phyloP scores from a whole-genome alignment of 2,113 vertebrate species.

The Donacobius atricapilla region DNA sequence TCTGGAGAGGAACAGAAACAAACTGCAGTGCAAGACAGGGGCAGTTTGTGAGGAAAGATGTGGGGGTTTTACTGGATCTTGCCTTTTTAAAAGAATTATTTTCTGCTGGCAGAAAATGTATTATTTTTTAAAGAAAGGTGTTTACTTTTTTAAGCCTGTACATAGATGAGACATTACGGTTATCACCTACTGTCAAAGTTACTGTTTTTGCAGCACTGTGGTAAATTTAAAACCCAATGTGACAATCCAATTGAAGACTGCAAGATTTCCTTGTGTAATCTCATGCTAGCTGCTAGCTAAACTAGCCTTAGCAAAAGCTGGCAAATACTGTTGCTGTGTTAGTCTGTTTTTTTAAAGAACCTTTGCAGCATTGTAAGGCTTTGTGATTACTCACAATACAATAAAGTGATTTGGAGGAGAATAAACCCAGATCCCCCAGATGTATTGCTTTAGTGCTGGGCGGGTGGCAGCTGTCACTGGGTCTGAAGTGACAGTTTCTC shows the following conservation, averaged over 20 bases:
- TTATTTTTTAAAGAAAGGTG: neutral
- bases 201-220: neutral
- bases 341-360: neutral
- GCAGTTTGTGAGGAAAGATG: neutral
- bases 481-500: neutral
- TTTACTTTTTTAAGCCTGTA: slow-evolving; percentile 37
- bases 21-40: neutral
- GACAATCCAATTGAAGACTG: slow-evolving; percentile 25
- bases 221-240: neutral
- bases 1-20: neutral
- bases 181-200: neutral
- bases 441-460: neutral
- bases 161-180: neutral
- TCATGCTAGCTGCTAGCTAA: neutral
- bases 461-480: neutral
- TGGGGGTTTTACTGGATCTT: neutral
- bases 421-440: neutral
- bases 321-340: neutral
- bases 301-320: slow-evolving; percentile 18
- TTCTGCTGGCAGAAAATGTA: slow-evolving; percentile 63
- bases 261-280: slow-evolving; percentile 26
- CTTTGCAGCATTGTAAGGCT: slow-evolving; percentile 37
- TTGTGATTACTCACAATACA: slow-evolving; percentile 29
- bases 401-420: slow-evolving; percentile 59
- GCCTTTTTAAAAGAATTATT: slow-evolving; percentile 45